phyloP scores from a whole-genome alignment of 2,113 vertebrate genomes.

The Pollachius pollachius region DNA sequence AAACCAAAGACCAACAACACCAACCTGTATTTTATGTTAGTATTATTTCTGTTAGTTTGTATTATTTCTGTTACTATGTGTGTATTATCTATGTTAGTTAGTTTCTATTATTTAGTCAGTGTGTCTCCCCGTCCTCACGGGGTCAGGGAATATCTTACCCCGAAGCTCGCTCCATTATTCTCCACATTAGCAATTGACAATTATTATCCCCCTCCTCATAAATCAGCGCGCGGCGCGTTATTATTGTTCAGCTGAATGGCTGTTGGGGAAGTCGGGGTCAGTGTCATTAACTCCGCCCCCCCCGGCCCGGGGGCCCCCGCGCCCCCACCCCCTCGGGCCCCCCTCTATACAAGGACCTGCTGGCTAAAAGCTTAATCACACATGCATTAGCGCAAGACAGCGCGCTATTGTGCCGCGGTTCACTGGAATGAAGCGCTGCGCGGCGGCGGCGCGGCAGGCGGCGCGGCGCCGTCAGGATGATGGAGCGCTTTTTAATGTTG shows the following conservation, averaged over 20 bases:
- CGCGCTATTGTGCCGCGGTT: slow-evolving; percentile 94
- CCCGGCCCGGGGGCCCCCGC: slow-evolving; percentile 76
- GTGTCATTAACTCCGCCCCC: slow-evolving; percentile 94
- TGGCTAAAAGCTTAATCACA: slow-evolving; percentile 91
- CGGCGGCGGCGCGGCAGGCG: slow-evolving; percentile 91
- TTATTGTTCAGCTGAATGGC: slow-evolving; percentile 95
- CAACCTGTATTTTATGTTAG: no score
- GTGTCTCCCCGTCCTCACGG: not conserved
- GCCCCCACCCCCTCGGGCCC: slow-evolving; percentile 72
- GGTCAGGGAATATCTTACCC: slow-evolving; percentile 75
- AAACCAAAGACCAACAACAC: no score
- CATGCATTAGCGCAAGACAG: slow-evolving; percentile 90
- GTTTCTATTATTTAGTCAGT: no score
- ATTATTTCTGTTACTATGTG: no score
- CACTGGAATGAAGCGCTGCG: slow-evolving; percentile 99
- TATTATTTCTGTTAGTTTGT: no score
- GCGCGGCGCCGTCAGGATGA: slow-evolving; percentile 87
- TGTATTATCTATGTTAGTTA: no score
- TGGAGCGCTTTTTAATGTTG: slow-evolving; percentile 86
- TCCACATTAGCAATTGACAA: slow-evolving; percentile 88
- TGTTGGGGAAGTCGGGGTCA: slow-evolving; percentile 97
- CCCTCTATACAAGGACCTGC: slow-evolving; percentile 81
- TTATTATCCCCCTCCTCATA: slow-evolving; percentile 92
- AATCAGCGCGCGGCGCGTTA: slow-evolving; percentile 96
- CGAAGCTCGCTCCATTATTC: slow-evolving; percentile 60